Percentiles rank a stretch among this genome's conserved stretches.
phyloP scores from a whole-genome alignment of 2,888 invertebrate genomes.

The Podabrus alpinus region DNA sequence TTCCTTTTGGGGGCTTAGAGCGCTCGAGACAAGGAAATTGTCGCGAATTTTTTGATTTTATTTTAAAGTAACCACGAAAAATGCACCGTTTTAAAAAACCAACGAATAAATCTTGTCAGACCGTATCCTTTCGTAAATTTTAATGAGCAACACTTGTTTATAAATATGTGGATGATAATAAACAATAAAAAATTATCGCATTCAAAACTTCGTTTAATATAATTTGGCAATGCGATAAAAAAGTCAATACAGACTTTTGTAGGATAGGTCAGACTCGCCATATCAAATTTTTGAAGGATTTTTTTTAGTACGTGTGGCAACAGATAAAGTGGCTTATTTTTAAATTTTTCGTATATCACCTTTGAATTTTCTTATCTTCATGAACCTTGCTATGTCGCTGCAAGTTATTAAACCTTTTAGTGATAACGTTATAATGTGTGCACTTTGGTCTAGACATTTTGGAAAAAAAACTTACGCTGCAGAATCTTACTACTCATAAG shows the following conservation, averaged over 20 bases:
- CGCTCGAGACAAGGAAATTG: neutral
- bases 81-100: neutral
- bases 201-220: neutral
- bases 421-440: neutral
- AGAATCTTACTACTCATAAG: neutral
- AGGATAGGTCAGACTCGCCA: slow-evolving; percentile 26
- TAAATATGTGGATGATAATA: neutral
- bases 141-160: slow-evolving; percentile 14
- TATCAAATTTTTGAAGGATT: neutral
- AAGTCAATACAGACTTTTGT: slow-evolving; percentile 16
- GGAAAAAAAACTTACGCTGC: neutral
- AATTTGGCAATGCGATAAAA: neutral
- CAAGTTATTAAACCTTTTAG: neutral
- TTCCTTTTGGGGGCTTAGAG: neutral
- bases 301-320: slow-evolving; percentile 1
- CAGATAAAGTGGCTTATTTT: slow-evolving; percentile 5
- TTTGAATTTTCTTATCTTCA: neutral
- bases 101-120: slow-evolving; percentile 2
- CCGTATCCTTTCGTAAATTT: neutral
- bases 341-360: neutral
- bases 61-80: neutral
- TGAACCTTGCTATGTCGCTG: neutral
- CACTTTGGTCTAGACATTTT: neutral
- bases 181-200: slow-evolving; percentile 12
- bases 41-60: neutral